phyloP scores from a whole-genome alignment of 2,113 vertebrate genomes.

The Laticauda colubrina region DNA sequence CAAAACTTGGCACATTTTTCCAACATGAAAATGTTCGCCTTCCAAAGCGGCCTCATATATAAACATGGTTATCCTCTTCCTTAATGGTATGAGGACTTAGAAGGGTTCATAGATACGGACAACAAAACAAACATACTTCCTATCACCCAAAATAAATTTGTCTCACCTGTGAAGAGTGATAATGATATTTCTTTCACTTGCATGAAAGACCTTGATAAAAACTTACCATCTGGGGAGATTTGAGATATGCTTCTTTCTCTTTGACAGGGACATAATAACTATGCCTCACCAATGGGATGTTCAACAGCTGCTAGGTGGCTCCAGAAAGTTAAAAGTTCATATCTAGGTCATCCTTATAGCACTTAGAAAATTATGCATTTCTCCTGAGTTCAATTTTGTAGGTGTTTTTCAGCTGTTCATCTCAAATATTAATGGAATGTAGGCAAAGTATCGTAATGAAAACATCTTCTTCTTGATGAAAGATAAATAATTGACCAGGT shows the following conservation, averaged over 20 bases:
- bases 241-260: conserved; percentile 60
- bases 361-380: background rate
- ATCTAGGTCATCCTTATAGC: background rate
- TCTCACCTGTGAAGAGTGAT: conserved; percentile 39
- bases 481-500: background rate
- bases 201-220: conserved; percentile 54
- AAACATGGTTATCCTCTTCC: background rate
- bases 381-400: background rate
- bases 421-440: background rate
- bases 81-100: background rate
- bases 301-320: background rate
- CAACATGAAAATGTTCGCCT: background rate
- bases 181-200: conserved; percentile 63
- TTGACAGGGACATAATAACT: conserved; percentile 64
- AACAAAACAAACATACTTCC: background rate
- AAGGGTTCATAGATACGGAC: background rate
- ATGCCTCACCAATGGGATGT: conserved; percentile 46
- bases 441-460: background rate
- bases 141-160: conserved; percentile 18
- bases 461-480: background rate
- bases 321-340: conserved; percentile 1
- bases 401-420: background rate
- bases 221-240: conserved; percentile 46
- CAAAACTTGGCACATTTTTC: background rate
- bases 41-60: background rate